Evolutionary conservation across 2,113 vertebrate species (phyloP), one percentile per base, ranked within the genome.

Genomic region (Grantiella picta): DNA sequence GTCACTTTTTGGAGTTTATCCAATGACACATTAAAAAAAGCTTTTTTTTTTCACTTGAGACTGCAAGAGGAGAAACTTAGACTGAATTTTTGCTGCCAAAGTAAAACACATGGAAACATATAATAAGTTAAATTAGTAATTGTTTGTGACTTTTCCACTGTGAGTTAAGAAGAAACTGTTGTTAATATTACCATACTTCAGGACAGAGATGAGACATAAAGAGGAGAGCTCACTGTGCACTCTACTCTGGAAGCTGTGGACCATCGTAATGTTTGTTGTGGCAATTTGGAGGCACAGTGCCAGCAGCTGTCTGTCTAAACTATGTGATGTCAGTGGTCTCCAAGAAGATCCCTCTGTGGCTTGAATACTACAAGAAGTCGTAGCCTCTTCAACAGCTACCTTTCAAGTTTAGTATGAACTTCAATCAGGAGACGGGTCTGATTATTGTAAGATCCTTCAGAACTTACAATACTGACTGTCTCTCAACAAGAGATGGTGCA

Each of bases 51-150:
- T 42, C 31, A 16, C 59, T 66, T 73, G 33, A 21, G 12, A 63
- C 9, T 12, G 6, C 33, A 69, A 77, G 18, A 66, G 16, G 15
- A 88, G 33, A 77, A 92, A 73, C 16, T 45, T 54, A 75, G 36
- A 65, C n/a, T 81, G 38, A 45, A 80, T 71, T 92, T 90, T 52
- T 86, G 33, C 27, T 72, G 47, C 68, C 81, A n/a, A 73, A 75
- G 42, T 23, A 76, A 92, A 59, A 8, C 54, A n/a, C 2, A 2
- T 20, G 50, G 52, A 86, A 77, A 69, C 5, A 71, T 5, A 14
- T 10, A 69, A 8, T 13, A 52, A 45, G 40, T 68, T 31, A 59
- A 72, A 76, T 82, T 33, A 35, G 16, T n/a, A 69, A 28, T 53
- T 87, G 8, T 49, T 72, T 33, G 20, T 82, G 20, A 72, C 18